These are phyloP conservation scores for Creontiades dilutus DNA, from an alignment of 2,888 invertebrate species.

Conservation along the genomic window DNA sequence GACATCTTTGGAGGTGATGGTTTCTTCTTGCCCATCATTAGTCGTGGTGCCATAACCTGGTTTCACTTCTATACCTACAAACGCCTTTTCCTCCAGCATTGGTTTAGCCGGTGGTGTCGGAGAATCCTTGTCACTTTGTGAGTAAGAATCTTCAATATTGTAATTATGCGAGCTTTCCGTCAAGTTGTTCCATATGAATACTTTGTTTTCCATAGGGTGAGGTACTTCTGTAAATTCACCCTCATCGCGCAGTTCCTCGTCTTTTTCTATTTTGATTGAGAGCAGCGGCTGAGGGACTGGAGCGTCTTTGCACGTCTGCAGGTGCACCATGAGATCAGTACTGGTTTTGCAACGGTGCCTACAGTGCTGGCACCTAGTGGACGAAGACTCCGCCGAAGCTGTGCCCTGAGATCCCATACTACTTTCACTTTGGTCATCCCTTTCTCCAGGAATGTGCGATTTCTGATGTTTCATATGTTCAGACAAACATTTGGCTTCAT, in stretches of 20 bases:
- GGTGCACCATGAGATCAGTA: conserved; percentile 87
- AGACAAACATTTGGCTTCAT: conserved; percentile 89
- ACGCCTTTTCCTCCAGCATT: conserved; percentile 61
- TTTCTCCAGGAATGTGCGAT: conserved; percentile 76
- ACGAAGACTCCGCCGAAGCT: conserved; percentile 77
- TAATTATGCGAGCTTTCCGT: conserved; percentile 25
- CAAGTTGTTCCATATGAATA: conserved; percentile 88
- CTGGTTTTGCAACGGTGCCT: conserved; percentile 92
- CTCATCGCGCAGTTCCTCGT: conserved; percentile 73
- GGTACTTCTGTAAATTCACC: conserved; percentile 77
- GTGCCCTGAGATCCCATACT: conserved; percentile 62
- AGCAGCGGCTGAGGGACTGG: conserved; percentile 56
- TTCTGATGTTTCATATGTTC: conserved; percentile 90
- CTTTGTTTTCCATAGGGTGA: conserved; percentile 89
- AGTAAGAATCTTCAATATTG: background rate
- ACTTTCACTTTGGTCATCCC: conserved; percentile 70
- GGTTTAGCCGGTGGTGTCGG: background rate
- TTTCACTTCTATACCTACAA: conserved; percentile 71
- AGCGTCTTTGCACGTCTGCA: conserved; percentile 83
- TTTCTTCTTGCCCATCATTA: conserved; percentile 55
- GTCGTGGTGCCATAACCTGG: conserved; percentile 72
- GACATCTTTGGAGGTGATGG: conserved; percentile 65
- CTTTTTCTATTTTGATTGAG: conserved; percentile 41
- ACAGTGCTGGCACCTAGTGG: conserved; percentile 91
- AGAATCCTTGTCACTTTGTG: background rate